A percentile compares a stretch with the other conserved stretches of the same genome.
Conservation (phyloP, 2,797 vertebrate genomes). For the Neoniphon sammara region DNA sequence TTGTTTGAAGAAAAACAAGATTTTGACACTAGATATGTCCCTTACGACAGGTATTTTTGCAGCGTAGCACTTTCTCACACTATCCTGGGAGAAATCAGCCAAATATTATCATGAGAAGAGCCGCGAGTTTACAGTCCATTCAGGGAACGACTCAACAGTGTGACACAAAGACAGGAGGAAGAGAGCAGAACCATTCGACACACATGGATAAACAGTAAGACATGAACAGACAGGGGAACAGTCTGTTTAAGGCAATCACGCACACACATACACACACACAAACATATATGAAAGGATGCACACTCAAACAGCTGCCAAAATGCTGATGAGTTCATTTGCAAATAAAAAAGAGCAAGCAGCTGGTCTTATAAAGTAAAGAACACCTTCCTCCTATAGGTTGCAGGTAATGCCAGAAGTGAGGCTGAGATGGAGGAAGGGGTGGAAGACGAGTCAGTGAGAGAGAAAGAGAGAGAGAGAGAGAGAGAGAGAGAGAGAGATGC, state of each 20-base stretch:
- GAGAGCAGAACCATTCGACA: constrained; percentile 48
- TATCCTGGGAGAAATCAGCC: constrained; percentile 16
- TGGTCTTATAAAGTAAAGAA: constrained; percentile 63
- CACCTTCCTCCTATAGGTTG: constrained; percentile 42
- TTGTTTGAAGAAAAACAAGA: too few species aligned
- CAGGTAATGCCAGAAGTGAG: constrained; percentile 37
- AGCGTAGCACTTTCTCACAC: neutral
- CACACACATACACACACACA: constrained; percentile 25
- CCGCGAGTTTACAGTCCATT: constrained; percentile 12
- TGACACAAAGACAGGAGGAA: constrained; percentile 47
- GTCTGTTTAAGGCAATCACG: constrained; percentile 14
- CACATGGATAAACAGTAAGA: constrained; percentile 52
- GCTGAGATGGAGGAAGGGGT: neutral
- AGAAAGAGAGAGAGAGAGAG: neutral
- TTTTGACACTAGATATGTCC: too few species aligned
- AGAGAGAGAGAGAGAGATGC: constrained; percentile 12
- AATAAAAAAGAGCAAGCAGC: constrained; percentile 60
- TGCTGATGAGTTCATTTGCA: constrained; percentile 63
- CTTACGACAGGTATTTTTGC: too few species aligned
- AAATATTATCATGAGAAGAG: constrained; percentile 25
- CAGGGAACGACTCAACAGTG: constrained; percentile 25
- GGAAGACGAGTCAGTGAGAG: neutral
- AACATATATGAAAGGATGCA: constrained; percentile 29
- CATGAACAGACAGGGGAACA: constrained; percentile 37
- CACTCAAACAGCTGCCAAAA: constrained; percentile 47